Conservation (phyloP, 1,140 invertebrate genomes). For the Olivierus martensii region DNA sequence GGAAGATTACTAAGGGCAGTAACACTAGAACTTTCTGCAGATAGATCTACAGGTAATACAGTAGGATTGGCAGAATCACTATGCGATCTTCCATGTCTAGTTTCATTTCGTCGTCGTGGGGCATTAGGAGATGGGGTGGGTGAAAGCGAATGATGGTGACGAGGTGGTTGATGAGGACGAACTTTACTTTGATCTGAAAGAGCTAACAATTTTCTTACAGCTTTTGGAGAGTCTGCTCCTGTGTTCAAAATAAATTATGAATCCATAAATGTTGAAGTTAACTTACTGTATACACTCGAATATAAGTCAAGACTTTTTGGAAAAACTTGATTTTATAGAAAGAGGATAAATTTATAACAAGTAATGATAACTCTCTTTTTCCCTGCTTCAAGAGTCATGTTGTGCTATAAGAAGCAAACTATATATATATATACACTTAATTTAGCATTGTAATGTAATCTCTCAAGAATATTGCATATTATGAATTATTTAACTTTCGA, state of each 20-base stretch:
- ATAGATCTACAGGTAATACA: slow-evolving; percentile 67
- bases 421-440: too few species aligned
- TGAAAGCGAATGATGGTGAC: slow-evolving; percentile 38
- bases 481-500: too few species aligned
- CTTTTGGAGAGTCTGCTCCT: slow-evolving; percentile 82
- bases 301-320: too few species aligned
- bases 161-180: slow-evolving; percentile 63
- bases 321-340: too few species aligned
- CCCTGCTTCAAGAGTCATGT: too few species aligned
- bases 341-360: too few species aligned
- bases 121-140: slow-evolving; percentile 34
- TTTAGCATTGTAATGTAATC: too few species aligned
- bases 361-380: too few species aligned
- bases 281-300: too few species aligned
- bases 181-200: slow-evolving; percentile 67
- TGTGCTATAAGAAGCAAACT: too few species aligned
- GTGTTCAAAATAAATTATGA: slow-evolving; percentile 25
- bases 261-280: too few species aligned
- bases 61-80: slow-evolving; percentile 67
- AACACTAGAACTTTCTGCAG: slow-evolving; percentile 87
- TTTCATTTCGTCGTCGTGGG: slow-evolving; percentile 32
- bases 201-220: slow-evolving; percentile 80
- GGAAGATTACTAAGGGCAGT: slow-evolving; percentile 80
- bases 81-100: slow-evolving; percentile 55
- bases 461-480: too few species aligned